Evolutionary conservation across 2,888 invertebrate species (phyloP), one percentile per base, ranked within the genome.

Genomic region (Calameuta idolon): DNA sequence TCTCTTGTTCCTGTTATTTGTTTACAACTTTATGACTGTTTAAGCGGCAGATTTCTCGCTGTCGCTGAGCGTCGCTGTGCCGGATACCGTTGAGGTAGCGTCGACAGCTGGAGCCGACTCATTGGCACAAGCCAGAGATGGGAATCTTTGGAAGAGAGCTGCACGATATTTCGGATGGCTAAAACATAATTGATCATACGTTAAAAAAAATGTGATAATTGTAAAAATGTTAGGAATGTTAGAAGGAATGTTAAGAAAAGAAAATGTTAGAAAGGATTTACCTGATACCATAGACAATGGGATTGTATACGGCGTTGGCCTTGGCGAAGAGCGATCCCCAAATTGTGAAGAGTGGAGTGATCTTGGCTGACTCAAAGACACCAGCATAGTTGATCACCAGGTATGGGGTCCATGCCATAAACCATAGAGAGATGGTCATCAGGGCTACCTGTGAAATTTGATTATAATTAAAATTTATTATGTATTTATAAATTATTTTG

Each of bases 281-380:
- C 96, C 96, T 97, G 92, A 97, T 97, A 86, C 96, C 97, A 90
- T 97, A 97, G 83, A 97, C 97, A 90, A 97, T 96, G 34, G 97
- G 97, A 92, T 97, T 97, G 93, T 97, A 97, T 81, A 96, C 96
- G 82, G 97, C 96, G 87, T 97, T 97, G 81, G 97, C 96, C 92
- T 98, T 98, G 80, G 98, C 98, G 90, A 98, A 97, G 85, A 98
- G 94, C 68, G 98, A 97, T 76, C 97, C 96, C 96, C 97, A 97
- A 91, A 97, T 97, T 77, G 97, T 97, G 83, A 95, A 95, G 83
- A 97, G 92, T 30, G 97, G 97, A 83, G 94, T 96, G 85, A 97
- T 95, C 74, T 94, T 94, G 73, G 94, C 93, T 79, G 94, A 94
- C 86, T 96, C 95, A 88, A 97, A 96, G 78, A 97, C 94, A 73